Conservation (phyloP, 37 sponge, comb jelly and placozoan species). For the Lycopodina hypogea region DNA sequence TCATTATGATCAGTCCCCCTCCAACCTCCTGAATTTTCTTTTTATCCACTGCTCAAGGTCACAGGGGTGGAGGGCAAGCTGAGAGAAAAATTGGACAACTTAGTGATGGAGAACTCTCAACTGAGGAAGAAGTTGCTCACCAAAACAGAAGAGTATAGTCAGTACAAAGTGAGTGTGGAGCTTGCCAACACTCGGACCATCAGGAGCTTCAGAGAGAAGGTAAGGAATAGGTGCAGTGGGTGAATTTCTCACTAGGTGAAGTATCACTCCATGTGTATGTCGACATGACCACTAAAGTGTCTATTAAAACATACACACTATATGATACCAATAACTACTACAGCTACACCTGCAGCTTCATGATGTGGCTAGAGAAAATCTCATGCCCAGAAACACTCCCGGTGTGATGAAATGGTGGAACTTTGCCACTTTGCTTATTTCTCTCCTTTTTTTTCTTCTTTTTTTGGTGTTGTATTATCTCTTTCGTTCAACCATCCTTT, state of each 20-base stretch:
- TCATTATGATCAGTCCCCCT: neutral
- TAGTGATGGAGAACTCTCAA: slow-evolving; percentile 23
- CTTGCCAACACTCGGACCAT: neutral
- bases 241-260: neutral
- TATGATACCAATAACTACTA: too few species aligned
- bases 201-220: slow-evolving; percentile 20
- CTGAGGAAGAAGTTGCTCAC: slow-evolving; percentile 6
- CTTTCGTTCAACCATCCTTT: too few species aligned
- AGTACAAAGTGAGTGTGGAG: slow-evolving; percentile 17
- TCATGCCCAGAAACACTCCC: too few species aligned
- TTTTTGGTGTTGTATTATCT: too few species aligned
- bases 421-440: too few species aligned
- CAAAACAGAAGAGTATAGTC: slow-evolving; percentile 19
- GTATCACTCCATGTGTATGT: neutral
- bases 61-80: slow-evolving; percentile 1
- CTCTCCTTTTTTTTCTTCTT: too few species aligned
- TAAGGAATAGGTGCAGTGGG: neutral
- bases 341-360: neutral
- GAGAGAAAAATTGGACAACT: slow-evolving; percentile 17
- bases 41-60: neutral
- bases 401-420: too few species aligned
- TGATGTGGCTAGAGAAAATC: neutral
- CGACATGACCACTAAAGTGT: neutral
- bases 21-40: neutral
- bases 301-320: too few species aligned